Percentiles rank a stretch among this genome's conserved stretches.
These are phyloP conservation scores for Cyanoderma ruficeps DNA, from an alignment of 2,113 vertebrate genomes.

Conservation along the genomic window DNA sequence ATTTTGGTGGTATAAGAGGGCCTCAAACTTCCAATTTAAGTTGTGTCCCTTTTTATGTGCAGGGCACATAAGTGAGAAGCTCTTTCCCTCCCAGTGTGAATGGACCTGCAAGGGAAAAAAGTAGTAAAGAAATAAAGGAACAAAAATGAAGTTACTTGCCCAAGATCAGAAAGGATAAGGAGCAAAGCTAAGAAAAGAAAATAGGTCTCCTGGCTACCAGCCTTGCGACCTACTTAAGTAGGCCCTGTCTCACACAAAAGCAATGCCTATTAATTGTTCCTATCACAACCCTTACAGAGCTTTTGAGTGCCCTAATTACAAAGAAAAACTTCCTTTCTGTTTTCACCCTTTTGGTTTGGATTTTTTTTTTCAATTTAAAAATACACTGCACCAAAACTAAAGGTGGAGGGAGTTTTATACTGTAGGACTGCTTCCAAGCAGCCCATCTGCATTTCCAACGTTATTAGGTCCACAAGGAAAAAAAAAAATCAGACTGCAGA, in stretches of 20 bases:
- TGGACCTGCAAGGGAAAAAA: not conserved
- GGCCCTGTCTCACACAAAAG: not conserved
- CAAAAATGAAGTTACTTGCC: not conserved
- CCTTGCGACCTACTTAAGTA: not conserved
- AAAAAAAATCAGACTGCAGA: not conserved
- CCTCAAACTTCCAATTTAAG: not conserved
- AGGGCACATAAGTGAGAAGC: not conserved
- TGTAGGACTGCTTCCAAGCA: not conserved
- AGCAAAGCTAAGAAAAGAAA: not conserved
- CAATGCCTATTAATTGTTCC: constrained; percentile 7
- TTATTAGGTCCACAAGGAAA: not conserved
- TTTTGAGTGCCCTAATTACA: constrained; percentile 9
- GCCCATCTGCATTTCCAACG: not conserved
- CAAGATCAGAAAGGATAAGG: not conserved
- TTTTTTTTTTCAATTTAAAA: not conserved
- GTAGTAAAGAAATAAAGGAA: not conserved
- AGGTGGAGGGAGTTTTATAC: not conserved
- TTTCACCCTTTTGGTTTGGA: not conserved
- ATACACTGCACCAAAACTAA: not conserved
- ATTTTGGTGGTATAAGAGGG: not conserved
- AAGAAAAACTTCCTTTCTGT: not conserved
- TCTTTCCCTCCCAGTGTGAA: not conserved
- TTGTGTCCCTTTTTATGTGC: not conserved
- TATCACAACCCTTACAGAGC: not conserved
- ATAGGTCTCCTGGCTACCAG: constrained; percentile 12